Evolutionary conservation across 2,113 vertebrate genomes (phyloP), one percentile per base, ranked within the genome.

Genomic region (Jacana jacana): DNA sequence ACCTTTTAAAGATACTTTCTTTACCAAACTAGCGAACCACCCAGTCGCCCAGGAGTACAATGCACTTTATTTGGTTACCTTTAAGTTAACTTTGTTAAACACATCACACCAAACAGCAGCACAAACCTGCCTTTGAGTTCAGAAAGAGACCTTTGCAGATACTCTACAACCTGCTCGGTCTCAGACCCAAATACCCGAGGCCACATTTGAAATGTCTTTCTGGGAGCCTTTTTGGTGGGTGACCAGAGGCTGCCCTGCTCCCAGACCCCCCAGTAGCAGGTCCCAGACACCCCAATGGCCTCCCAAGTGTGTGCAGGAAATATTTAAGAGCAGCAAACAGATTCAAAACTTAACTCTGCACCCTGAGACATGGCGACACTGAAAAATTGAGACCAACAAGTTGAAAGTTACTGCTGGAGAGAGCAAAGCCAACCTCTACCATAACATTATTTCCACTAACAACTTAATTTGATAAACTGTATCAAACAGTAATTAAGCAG

Each of bases 271-370:
- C 66, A 71, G 77, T 33, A 42, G 23, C 0, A 2, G 24, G 15
- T 33, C 63, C 2, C 7, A 88, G 66, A 54, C 7, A 23, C 42
- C 42, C 37, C 4, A 6, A 27, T 2, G 1, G 48, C 71, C 35
- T 54, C 39, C 54, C 20, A 12, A 0, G 0, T n/a, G 64, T 7
- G 35, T 4, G 37, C n/a, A 33, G 1, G 3, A 83, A 72, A 64
- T 17, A 12, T 31, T 83, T 28, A 13, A 28, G 44, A 46, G n/a
- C 11, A 71, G 15, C 42, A 35, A 35, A 40, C 3, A 68, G n/a
- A n/a, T 72, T 39, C 42, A 54, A 68, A 86, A 52, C 15, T 72
- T 33, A 44, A 54, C 52, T 80, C 64, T 9, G 27, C 37, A 72
- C 60, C 22, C 7, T 11, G 16, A 66, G 55, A 40, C 31, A 49